Conservation (phyloP, 2,888 invertebrate genomes). For the Hipparchia sbordonii region DNA sequence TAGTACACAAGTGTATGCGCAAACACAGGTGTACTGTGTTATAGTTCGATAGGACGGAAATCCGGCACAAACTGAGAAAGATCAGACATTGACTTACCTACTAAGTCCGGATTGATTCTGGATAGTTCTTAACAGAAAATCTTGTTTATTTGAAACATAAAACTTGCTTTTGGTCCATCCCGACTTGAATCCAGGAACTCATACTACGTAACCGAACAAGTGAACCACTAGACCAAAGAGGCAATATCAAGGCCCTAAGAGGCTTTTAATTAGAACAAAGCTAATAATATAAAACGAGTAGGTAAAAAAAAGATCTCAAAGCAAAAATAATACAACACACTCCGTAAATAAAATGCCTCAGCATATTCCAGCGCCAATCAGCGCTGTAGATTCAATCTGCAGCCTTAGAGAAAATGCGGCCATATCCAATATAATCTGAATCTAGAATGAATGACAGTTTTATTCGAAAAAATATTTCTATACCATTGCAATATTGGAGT, state of each 20-base stretch:
- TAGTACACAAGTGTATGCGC: no score
- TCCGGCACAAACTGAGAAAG: no score
- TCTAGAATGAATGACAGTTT: slow-evolving; percentile 16
- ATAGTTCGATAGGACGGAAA: no score
- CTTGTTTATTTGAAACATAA: no score
- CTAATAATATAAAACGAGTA: background rate
- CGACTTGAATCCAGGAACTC: no score
- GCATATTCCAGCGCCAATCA: slow-evolving; percentile 12
- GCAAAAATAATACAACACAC: slow-evolving; percentile 5
- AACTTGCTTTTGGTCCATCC: no score
- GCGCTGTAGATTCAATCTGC: slow-evolving; percentile 20
- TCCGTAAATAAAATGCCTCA: background rate
- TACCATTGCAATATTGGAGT: background rate
- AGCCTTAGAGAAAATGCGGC: slow-evolving; percentile 10
- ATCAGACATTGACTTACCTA: no score
- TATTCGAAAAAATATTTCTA: background rate
- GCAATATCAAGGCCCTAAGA: background rate
- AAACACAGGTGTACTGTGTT: no score
- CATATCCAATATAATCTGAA: slow-evolving; percentile 6
- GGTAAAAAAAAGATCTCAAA: background rate
- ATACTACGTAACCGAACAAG: no score
- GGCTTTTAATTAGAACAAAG: background rate
- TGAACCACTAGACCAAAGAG: background rate
- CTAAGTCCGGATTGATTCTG: no score
- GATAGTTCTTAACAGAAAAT: no score